A percentile compares a stretch with the other conserved stretches of the same genome.
Conservation (phyloP, 2,888 invertebrate species). For the Caenorhabditis sp. region DNA sequence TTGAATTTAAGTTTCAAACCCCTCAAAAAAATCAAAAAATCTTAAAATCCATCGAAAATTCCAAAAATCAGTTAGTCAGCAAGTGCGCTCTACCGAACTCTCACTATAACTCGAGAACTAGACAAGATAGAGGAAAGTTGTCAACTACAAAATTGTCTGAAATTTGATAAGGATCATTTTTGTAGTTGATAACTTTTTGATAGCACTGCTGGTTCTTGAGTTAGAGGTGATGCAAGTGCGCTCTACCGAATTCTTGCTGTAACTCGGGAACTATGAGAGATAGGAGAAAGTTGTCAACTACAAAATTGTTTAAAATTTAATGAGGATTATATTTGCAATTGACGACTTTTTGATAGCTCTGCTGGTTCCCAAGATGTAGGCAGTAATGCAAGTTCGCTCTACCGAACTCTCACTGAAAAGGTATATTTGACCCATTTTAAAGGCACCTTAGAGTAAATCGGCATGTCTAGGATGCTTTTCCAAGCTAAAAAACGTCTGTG, state of each 20-base stretch:
- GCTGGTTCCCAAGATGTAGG: too few species aligned
- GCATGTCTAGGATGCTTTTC: not conserved
- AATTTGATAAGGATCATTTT: too few species aligned
- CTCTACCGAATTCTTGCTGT: too few species aligned
- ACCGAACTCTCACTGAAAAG: too few species aligned
- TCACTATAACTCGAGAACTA: not conserved
- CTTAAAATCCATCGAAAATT: not conserved
- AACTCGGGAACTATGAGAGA: not conserved
- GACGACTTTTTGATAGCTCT: not conserved
- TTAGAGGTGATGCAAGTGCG: too few species aligned
- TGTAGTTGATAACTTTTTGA: too few species aligned
- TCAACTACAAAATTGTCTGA: not conserved
- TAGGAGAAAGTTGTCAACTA: not conserved
- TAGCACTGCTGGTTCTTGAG: too few species aligned
- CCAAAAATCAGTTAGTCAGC: not conserved
- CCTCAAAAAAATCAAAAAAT: not conserved
- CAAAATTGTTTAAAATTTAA: not conserved
- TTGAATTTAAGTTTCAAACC: too few species aligned
- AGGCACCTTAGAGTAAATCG: too few species aligned
- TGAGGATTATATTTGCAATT: not conserved
- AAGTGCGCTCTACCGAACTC: constrained; percentile 1
- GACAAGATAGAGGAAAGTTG: not conserved
- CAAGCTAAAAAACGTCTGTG: not conserved
- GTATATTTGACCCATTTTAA: too few species aligned
- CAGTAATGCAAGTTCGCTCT: too few species aligned